A percentile compares a stretch with the other conserved stretches of the same genome.
These are phyloP conservation scores for Idaea aversata DNA, from an alignment of 2,888 invertebrate species.

Conservation along the genomic window DNA sequence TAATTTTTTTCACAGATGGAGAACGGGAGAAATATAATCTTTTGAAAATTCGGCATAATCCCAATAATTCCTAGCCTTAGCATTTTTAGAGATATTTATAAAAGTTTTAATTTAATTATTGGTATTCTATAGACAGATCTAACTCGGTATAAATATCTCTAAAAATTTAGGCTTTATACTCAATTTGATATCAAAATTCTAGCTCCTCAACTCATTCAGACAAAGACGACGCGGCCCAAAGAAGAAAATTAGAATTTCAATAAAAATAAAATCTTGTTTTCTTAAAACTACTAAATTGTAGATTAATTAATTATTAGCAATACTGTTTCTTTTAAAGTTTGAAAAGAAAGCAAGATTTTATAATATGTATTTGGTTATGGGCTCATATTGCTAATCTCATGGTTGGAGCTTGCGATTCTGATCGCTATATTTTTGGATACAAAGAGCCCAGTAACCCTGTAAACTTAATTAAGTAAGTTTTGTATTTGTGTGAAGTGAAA, in stretches of 20 bases:
- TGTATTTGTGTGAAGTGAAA: conserved; percentile 46
- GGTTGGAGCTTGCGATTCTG: neutral
- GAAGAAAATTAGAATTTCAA: neutral
- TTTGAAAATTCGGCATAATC: neutral
- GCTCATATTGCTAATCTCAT: neutral
- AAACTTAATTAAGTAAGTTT: conserved; percentile 2
- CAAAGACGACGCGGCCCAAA: neutral
- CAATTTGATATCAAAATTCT: neutral
- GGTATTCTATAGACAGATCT: neutral
- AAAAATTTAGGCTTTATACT: neutral
- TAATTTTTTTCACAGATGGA: conserved; percentile 13
- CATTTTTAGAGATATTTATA: conserved; percentile 8
- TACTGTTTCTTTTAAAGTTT: neutral
- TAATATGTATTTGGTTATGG: neutral
- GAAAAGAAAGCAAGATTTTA: neutral
- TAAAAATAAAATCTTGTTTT: neutral
- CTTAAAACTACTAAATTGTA: neutral
- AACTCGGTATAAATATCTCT: neutral
- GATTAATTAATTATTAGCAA: neutral
- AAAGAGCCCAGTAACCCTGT: neutral
- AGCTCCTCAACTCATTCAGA: neutral
- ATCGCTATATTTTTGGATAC: neutral
- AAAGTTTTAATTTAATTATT: neutral
- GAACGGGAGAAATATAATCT: neutral
- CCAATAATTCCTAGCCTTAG: neutral